A percentile compares a stretch with the other conserved stretches of the same genome.
Conservation (phyloP, 2,113 vertebrate genomes). For the Phylloscopus trochilus region DNA sequence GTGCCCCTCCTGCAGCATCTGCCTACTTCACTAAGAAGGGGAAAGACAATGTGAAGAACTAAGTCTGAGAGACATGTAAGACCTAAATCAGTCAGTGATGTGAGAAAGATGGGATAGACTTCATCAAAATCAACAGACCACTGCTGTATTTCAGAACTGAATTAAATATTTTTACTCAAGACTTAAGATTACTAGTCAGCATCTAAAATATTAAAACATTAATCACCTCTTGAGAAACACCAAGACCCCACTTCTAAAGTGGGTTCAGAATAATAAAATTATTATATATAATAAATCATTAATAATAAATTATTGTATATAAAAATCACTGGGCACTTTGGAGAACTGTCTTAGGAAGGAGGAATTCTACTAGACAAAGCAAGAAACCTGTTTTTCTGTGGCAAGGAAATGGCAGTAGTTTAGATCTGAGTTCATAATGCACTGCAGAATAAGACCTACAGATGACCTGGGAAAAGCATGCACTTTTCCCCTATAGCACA, state of each 20-base stretch:
- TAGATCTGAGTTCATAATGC: background rate
- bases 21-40: background rate
- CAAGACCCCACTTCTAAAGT: background rate
- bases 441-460: background rate
- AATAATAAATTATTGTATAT: background rate
- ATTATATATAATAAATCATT: background rate
- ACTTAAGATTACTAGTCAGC: background rate
- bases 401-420: background rate
- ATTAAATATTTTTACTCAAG: background rate
- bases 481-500: background rate
- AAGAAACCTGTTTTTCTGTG: background rate
- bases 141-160: background rate
- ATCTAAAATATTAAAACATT: background rate
- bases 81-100: background rate
- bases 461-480: background rate
- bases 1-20: background rate
- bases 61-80: background rate
- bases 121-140: background rate
- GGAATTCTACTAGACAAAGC: background rate
- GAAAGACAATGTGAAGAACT: background rate
- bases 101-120: background rate
- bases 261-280: background rate
- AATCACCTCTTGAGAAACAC: background rate
- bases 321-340: background rate
- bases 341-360: background rate